A percentile compares a stretch with the other conserved stretches of the same genome.
These are phyloP conservation scores for Cyclopterus lumpus DNA, from an alignment of 2,797 vertebrate species.

Conservation along the genomic window DNA sequence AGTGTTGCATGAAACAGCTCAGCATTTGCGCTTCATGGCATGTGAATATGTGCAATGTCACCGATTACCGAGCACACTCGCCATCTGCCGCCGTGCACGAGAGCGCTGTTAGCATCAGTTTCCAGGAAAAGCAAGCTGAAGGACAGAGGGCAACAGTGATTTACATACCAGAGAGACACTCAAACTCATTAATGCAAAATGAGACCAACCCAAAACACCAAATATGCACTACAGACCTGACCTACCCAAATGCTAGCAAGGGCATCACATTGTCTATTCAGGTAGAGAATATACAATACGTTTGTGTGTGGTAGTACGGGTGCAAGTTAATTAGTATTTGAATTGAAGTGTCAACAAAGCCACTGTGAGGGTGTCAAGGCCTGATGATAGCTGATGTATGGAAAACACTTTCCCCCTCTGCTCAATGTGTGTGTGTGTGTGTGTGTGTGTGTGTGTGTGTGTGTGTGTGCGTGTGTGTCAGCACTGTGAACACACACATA, in stretches of 20 bases:
- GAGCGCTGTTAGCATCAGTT: slow-evolving; percentile 49
- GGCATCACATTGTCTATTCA: slow-evolving; percentile 37
- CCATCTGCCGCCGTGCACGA: slow-evolving; percentile 71
- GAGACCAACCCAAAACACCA: slow-evolving; percentile 49
- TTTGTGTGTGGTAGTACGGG: neutral
- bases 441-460: neutral
- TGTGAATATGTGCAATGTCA: slow-evolving; percentile 69
- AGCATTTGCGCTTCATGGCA: slow-evolving; percentile 47
- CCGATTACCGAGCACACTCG: slow-evolving; percentile 38
- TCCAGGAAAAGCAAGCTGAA: slow-evolving; percentile 51
- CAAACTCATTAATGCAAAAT: slow-evolving; percentile 52
- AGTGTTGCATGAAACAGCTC: slow-evolving; percentile 47
- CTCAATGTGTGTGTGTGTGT: neutral
- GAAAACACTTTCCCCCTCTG: slow-evolving; percentile 20
- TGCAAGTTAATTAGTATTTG: slow-evolving; percentile 14
- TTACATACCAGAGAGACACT: slow-evolving; percentile 59
- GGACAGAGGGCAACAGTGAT: slow-evolving; percentile 63
- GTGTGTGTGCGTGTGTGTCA: neutral
- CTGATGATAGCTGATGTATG: slow-evolving; percentile 12
- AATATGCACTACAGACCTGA: slow-evolving; percentile 35
- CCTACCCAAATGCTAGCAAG: slow-evolving; percentile 40
- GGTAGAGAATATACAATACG: slow-evolving; percentile 11
- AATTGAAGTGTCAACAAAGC: slow-evolving; percentile 28
- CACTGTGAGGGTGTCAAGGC: slow-evolving; percentile 14
- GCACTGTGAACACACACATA: neutral